Base-by-base conservation (phyloP, 2,888 invertebrate genomes). In the Caradrina kadenii region DNA sequence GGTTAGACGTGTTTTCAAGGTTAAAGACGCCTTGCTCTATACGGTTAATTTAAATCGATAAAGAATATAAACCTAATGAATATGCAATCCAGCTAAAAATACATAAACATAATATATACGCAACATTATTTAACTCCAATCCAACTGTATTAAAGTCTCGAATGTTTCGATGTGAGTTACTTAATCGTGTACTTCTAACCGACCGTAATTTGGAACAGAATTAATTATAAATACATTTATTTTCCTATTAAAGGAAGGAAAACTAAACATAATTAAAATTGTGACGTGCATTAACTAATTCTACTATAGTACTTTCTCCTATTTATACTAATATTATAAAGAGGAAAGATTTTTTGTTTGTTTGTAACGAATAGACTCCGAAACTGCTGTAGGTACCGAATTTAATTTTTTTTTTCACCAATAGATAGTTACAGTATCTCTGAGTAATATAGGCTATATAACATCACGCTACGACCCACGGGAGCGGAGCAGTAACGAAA, bases 161-260 rank as follows among this genome's bases (percentile, higher is more conserved):
- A 15, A 39, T 56, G 39, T 13, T 39, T 19, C 19, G 35, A 56
- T 45, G 15, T 21, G 53, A n/a, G 42, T 54, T 19, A 15, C 53
- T 26, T 17, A 19, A 54, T n/a, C 19, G 26, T 39, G 19, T 42
- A 19, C 21, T 15, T 6, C 2, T 26, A 22, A 15, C 39, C 26
- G 19, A 11, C 21, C 11, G 15, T 7, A 54, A 72, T 54, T 48
- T 21, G 13, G 6, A 52, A 67, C 3, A 53, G 48, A 48, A 45
- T 45, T 5, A 11, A 22, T 17, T 2, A 26, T 4, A 26, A 2
- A 26, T 26, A 26, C 4, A 26, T 3, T 26, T 26, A 26, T 26
- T 26, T 26, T 26, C 26, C n/a, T 39, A n/a, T 39, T 53, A 35
- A 53, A 39, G 3, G 35, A 21, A 50, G 10, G 8, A 65, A n/a